Conservation (phyloP, 2,113 vertebrate species). For the Labeo rohita region DNA sequence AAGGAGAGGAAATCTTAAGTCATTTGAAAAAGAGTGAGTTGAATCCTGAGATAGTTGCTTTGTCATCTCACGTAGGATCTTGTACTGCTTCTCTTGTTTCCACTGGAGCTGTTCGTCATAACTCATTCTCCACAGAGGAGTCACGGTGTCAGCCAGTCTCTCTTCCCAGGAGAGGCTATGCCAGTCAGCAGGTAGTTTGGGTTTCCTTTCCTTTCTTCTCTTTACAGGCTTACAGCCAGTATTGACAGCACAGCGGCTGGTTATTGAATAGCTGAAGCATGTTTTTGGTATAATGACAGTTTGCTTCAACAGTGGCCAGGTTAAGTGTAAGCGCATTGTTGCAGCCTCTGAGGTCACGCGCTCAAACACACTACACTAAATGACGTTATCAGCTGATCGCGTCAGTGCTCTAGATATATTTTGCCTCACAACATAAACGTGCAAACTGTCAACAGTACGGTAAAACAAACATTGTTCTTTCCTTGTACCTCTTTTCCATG, state of each 20-base stretch:
- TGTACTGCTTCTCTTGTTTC: slow-evolving; percentile 79
- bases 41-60: slow-evolving; percentile 62
- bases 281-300: not conserved
- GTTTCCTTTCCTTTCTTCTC: slow-evolving; percentile 8
- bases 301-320: slow-evolving; percentile 2
- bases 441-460: not conserved
- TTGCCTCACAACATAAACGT: not conserved
- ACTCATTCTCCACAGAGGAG: slow-evolving; percentile 83
- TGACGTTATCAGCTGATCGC: not conserved
- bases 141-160: slow-evolving; percentile 75
- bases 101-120: slow-evolving; percentile 84
- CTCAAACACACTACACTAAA: not conserved
- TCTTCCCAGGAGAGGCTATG: slow-evolving; percentile 71
- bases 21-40: not conserved
- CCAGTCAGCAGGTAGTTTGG: not conserved
- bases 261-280: not conserved
- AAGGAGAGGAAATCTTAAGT: slow-evolving; percentile 71
- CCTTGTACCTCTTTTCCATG: not conserved
- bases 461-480: not conserved
- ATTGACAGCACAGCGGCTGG: not conserved
- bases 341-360: not conserved
- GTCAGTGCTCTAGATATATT: not conserved
- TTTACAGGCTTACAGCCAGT: not conserved
- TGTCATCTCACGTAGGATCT: slow-evolving; percentile 71
- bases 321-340: slow-evolving; percentile 36